Percentiles rank a stretch among this genome's conserved stretches.
Conservation (phyloP, 2,888 invertebrate species). For the Cotesia congregata region DNA sequence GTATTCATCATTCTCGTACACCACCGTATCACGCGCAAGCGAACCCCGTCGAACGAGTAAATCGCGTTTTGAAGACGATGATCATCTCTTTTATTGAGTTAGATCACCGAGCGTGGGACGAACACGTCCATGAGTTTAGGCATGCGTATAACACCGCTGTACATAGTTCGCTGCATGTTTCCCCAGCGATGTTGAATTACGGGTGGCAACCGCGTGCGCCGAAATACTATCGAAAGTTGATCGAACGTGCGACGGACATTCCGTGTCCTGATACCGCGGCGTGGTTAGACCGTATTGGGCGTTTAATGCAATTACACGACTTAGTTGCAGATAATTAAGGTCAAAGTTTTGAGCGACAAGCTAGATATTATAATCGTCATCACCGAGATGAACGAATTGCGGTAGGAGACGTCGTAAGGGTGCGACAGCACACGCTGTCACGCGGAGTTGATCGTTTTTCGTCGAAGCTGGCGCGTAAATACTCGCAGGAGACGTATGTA, state of each 20-base stretch:
- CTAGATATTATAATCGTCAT: not conserved
- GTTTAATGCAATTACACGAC: not conserved
- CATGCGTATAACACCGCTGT: no score
- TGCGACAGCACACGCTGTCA: no score
- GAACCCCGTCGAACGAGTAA: conserved; percentile 36
- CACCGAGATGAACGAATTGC: not conserved
- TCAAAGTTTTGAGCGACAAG: not conserved
- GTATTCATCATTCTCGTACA: not conserved
- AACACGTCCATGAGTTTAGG: conserved; percentile 14
- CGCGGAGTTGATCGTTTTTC: no score
- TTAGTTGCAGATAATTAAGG: not conserved
- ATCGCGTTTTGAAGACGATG: conserved; percentile 36
- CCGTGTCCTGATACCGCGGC: no score
- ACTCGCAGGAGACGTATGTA: no score
- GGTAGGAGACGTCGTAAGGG: not conserved
- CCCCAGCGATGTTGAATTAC: no score
- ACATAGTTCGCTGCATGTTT: no score
- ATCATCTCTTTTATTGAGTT: conserved; percentile 35
- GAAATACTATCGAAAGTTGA: conserved; percentile 40
- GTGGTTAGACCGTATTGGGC: not conserved
- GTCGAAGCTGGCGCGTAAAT: no score
- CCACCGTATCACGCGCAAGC: conserved; percentile 37
- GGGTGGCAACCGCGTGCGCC: conserved; percentile 17
- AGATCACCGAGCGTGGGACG: conserved; percentile 40
- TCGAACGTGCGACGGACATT: no score